Evolutionary conservation across 2,113 vertebrate species (phyloP).

Genomic region (Paedocypris sp.): DNA sequence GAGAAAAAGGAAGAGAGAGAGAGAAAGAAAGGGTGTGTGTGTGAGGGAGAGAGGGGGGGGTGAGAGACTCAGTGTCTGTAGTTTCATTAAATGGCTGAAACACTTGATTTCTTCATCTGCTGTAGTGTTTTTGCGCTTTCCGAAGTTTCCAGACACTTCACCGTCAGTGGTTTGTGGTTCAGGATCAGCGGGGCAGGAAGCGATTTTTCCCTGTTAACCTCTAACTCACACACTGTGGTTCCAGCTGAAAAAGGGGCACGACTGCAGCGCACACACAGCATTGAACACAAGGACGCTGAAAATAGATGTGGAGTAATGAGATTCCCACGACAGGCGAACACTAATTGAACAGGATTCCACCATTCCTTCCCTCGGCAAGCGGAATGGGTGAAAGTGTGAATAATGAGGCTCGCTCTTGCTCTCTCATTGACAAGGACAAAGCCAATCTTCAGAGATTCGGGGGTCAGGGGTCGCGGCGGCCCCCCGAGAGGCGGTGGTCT

Average conservation of each 20-base stretch:
- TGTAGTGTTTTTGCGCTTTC: too few relatives aligned
- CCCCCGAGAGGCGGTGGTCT: slow-evolving; percentile 51
- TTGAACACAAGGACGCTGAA: not conserved
- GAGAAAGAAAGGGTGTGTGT: too few relatives aligned
- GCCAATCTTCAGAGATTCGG: slow-evolving; percentile 59
- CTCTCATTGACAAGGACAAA: slow-evolving; percentile 62
- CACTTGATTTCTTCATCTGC: too few relatives aligned
- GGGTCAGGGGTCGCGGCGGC: slow-evolving; percentile 51
- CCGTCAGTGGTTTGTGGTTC: too few relatives aligned
- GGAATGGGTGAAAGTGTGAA: slow-evolving; percentile 24
- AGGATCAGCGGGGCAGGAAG: too few relatives aligned
- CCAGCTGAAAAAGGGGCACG: not conserved
- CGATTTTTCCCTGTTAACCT: too few relatives aligned
- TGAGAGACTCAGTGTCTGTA: too few relatives aligned
- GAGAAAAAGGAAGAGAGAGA: too few relatives aligned
- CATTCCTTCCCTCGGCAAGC: slow-evolving; percentile 28
- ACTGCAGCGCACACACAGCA: not conserved
- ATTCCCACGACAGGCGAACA: not conserved
- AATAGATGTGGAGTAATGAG: slow-evolving; percentile 2
- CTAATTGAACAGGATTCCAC: slow-evolving; percentile 23
- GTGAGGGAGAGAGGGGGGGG: too few relatives aligned
- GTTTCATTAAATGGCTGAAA: too few relatives aligned
- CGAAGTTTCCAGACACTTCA: too few relatives aligned
- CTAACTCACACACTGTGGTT: not conserved
- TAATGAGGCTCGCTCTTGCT: slow-evolving; percentile 37